Evolutionary conservation across 1,140 invertebrate species (phyloP), one percentile per base, ranked within the genome.

Genomic region (Drosophila kepulauana): DNA sequence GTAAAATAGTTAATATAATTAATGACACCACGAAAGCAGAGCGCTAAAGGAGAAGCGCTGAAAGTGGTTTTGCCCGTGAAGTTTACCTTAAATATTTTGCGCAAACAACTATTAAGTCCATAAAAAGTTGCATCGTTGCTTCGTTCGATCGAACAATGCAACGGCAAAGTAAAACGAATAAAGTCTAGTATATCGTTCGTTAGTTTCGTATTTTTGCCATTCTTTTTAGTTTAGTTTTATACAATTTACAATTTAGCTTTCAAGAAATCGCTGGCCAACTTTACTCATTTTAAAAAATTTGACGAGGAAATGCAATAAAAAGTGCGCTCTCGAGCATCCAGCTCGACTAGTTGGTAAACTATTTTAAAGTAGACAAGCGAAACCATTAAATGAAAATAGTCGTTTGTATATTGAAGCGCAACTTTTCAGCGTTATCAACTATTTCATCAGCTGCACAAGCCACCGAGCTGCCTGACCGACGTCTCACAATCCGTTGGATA

Each of bases 1-100:
- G 57, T 51, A 51, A 67, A 59, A 59, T 67, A 72, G 16, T 63
- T 49, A 41, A 38, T 45, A n/a, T 59, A 45, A 54, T 73, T 67
- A 73, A 67, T 67, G n/a, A 33, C 45, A 25, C 38, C 38, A 61
- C 5, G 15, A 25, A 45, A 4, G 13, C 5, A 43, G 41, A 20
- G 20, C 41, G 41, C n/a, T 43, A 7, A 43, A 48, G 8, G 15
- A 0, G 16, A 16, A 49, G n/a, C 5, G n/a, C 7, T 43, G 38
- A 41, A 41, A 13, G 41, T 43, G 11, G 41, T 43, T 43, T 43
- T 25, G 20, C 5, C 5, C 41, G 13, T 43, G 11, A 13, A 43
- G 15, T 13, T 41, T 0, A 5, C 41, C 5, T 43, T 43, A 13
- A 43, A 43, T 13, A 43, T 43, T 43, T 7, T 11, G 35, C 3